Evolutionary conservation across 1,140 invertebrate genomes (phyloP).

Genomic region (Limonius californicus): DNA sequence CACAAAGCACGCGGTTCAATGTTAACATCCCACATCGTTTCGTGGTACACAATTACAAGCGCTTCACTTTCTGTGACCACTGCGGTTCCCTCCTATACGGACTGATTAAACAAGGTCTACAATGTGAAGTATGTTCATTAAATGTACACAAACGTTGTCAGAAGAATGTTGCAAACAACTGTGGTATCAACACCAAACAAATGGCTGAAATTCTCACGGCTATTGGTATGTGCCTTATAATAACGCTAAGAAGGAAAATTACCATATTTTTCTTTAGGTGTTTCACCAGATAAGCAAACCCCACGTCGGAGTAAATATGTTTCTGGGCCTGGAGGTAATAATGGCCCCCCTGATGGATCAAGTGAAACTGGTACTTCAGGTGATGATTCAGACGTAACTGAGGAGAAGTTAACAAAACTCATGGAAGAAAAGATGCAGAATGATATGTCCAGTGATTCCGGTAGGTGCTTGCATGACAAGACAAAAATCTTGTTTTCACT

Average conservation of each 20-base stretch:
- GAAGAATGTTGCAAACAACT: constrained; percentile 99
- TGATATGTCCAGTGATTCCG: constrained; percentile 11
- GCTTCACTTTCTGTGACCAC: constrained; percentile 99
- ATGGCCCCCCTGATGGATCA: constrained; percentile 20
- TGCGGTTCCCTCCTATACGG: constrained; percentile 97
- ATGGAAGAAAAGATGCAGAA: constrained; percentile 28
- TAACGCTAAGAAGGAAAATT: not conserved
- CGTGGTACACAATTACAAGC: constrained; percentile 90
- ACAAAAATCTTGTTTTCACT: not conserved
- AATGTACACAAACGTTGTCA: constrained; percentile 99
- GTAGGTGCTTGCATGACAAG: not conserved
- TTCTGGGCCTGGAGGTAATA: constrained; percentile 24
- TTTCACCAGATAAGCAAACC: constrained; percentile 83
- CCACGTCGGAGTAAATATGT: constrained; percentile 60
- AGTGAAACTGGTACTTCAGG: constrained; percentile 14
- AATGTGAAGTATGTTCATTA: constrained; percentile 96
- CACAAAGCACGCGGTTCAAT: constrained; percentile 82
- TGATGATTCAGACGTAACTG: constrained; percentile 34
- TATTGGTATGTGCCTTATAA: constrained; percentile 70
- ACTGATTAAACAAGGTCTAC: constrained; percentile 92
- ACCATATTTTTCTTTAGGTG: constrained; percentile 29
- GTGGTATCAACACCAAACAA: constrained; percentile 95
- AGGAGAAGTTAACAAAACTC: constrained; percentile 42
- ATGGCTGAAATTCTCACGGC: constrained; percentile 89
- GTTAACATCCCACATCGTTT: constrained; percentile 98